These are phyloP conservation scores for Microcebus jonahi DNA, from an alignment of 2,113 vertebrate species.

Conservation along the genomic window DNA sequence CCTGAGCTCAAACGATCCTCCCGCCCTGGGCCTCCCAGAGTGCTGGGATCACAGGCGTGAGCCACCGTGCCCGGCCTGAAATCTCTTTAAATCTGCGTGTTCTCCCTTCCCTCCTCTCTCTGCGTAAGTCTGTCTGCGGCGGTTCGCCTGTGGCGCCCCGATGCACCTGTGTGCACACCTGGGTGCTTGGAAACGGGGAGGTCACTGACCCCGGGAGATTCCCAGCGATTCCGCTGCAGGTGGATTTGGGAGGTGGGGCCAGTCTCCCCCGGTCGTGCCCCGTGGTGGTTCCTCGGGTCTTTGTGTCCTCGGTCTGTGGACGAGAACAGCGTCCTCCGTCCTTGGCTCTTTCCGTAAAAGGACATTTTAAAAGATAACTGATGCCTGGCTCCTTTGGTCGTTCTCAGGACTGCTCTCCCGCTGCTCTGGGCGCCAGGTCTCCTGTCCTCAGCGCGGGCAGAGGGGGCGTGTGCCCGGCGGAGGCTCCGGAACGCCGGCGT, in stretches of 20 bases:
- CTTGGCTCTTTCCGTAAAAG: not conserved
- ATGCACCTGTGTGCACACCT: no score
- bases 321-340: not conserved
- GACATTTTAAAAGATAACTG: not conserved
- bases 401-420: not conserved
- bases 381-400: not conserved
- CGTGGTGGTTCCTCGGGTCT: not conserved
- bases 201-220: not conserved
- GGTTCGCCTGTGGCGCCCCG: not conserved
- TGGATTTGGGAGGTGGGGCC: not conserved
- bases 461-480: no score
- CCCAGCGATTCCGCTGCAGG: no score
- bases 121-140: not conserved
- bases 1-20: no score
- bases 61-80: no score
- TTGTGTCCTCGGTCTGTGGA: not conserved
- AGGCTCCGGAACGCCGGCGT: no score
- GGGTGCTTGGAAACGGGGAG: no score
- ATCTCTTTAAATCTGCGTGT: not conserved
- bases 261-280: no score
- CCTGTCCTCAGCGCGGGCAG: accelerated
- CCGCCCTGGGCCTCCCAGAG: no score
- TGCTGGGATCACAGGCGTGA: no score
- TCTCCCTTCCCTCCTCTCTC: not conserved
- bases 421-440: accelerated